phyloP scores from a whole-genome alignment of 2,888 invertebrate genomes.

The Phlogophora meticulosa region DNA sequence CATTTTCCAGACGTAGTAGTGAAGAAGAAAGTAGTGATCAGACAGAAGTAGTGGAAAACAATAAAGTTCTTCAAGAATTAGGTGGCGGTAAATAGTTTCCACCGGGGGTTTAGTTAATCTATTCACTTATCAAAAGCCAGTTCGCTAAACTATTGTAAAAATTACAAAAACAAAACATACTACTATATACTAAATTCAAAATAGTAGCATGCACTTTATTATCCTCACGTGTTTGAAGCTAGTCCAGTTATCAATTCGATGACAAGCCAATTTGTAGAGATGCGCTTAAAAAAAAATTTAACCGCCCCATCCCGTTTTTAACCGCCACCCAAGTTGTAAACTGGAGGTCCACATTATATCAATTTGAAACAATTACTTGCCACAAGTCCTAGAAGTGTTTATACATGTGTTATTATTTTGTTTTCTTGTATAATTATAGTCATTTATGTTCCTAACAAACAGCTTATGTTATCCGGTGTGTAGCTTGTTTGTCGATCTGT shows the following conservation, averaged over 20 bases:
- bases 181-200: neutral
- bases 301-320: conserved; percentile 29
- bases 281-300: conserved; percentile 18
- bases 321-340: conserved; percentile 47
- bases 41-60: too few species aligned
- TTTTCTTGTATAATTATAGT: conserved; percentile 25
- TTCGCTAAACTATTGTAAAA: too few species aligned
- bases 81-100: too few species aligned
- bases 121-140: too few species aligned
- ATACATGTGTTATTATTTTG: conserved; percentile 28
- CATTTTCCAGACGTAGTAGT: too few species aligned
- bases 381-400: conserved; percentile 37
- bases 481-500: conserved; percentile 14
- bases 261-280: conserved; percentile 18
- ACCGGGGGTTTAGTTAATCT: too few species aligned
- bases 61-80: too few species aligned
- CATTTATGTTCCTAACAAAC: conserved; percentile 30
- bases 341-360: conserved; percentile 21
- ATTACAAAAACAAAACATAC: too few species aligned
- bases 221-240: neutral
- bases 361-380: conserved; percentile 52
- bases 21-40: too few species aligned
- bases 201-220: neutral
- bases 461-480: conserved; percentile 7
- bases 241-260: neutral